These are phyloP conservation scores for Gobius niger DNA, from an alignment of 2,113 vertebrate species.

Conservation along the genomic window DNA sequence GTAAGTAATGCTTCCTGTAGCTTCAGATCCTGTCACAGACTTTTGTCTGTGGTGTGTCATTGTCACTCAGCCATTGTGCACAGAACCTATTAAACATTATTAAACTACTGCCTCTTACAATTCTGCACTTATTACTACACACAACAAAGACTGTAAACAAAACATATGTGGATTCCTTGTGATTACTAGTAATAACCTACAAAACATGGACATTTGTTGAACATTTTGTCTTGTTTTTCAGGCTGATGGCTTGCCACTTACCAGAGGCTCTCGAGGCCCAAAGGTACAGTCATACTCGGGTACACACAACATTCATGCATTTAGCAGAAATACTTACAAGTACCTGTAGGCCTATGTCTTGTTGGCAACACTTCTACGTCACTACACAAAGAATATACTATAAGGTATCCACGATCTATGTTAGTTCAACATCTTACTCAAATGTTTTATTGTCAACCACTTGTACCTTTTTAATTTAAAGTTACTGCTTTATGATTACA, in stretches of 20 bases:
- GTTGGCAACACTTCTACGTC: neutral
- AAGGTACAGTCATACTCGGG: conserved; percentile 78
- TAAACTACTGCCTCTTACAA: neutral
- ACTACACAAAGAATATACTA: neutral
- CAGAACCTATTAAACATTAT: conserved; percentile 36
- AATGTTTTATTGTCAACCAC: too few relatives aligned
- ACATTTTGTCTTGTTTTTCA: too few relatives aligned
- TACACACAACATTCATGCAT: neutral
- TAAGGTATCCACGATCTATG: neutral
- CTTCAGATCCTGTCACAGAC: conserved; percentile 42
- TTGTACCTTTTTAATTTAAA: neutral
- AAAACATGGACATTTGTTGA: too few relatives aligned
- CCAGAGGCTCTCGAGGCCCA: conserved; percentile 87
- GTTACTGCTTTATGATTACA: neutral
- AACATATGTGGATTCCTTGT: too few relatives aligned
- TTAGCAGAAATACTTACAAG: neutral
- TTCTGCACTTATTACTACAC: too few relatives aligned
- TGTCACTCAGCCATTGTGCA: conserved; percentile 38
- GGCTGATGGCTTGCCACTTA: conserved; percentile 77
- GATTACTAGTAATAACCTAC: too few relatives aligned
- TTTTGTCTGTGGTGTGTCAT: conserved; percentile 38
- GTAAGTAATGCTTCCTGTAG: conserved; percentile 66
- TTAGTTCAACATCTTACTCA: neutral
- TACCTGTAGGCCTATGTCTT: neutral
- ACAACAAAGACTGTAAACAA: too few relatives aligned